Evolutionary conservation across 2,797 vertebrate genomes (phyloP).

Genomic region (Onychomys leucogaster): DNA sequence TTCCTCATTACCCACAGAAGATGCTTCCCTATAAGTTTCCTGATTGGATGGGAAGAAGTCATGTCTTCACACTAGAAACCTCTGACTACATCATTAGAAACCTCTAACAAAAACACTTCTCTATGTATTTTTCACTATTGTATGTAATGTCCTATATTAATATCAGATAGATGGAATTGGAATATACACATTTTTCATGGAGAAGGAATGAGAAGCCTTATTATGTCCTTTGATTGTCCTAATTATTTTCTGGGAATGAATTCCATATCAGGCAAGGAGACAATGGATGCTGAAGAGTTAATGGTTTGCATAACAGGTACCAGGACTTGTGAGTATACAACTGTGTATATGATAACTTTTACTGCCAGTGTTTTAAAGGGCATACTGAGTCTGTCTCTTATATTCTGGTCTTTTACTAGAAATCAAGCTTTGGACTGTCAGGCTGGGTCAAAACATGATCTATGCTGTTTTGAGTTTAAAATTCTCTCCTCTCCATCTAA

Average conservation of each 20-base stretch:
- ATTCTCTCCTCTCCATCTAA: background rate
- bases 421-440: background rate
- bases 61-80: background rate
- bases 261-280: conserved; percentile 16
- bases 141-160: background rate
- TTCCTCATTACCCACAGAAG: background rate
- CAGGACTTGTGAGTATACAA: background rate
- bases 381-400: background rate
- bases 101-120: background rate
- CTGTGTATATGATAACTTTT: background rate
- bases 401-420: background rate
- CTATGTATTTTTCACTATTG: background rate
- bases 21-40: background rate
- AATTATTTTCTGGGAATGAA: conserved; percentile 9
- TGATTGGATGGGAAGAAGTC: background rate
- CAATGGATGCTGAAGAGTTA: background rate
- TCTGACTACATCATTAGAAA: background rate
- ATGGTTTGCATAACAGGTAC: background rate
- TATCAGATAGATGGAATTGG: background rate
- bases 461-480: background rate
- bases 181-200: background rate
- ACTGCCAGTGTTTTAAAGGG: background rate
- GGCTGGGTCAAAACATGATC: background rate
- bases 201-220: background rate
- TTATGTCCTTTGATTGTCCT: background rate